A percentile compares a stretch with the other conserved stretches of the same genome.
Conservation (phyloP, 2,797 vertebrate genomes). For the Schizopygopsis malacanthus region DNA sequence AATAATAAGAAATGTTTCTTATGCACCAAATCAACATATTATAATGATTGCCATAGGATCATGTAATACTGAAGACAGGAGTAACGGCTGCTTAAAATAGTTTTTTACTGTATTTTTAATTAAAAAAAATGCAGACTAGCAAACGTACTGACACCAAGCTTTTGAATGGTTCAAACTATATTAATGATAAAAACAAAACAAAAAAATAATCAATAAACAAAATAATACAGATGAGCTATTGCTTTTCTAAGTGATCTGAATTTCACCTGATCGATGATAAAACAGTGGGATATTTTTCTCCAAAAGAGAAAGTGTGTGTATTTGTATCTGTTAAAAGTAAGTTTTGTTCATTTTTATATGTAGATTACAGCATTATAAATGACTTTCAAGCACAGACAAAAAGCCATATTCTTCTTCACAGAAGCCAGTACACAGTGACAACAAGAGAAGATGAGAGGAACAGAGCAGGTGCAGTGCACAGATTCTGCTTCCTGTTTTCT, state of each 20-base stretch:
- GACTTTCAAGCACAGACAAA: neutral
- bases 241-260: neutral
- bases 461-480: conserved; percentile 59
- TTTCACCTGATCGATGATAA: neutral
- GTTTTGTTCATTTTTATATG: neutral
- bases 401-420: neutral
- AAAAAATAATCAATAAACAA: neutral
- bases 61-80: neutral
- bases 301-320: neutral
- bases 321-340: neutral
- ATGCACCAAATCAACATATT: neutral
- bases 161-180: neutral
- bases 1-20: neutral
- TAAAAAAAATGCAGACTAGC: too few species aligned
- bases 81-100: neutral
- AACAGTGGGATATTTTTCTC: neutral
- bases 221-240: neutral
- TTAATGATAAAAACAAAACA: too few species aligned
- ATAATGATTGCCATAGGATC: neutral
- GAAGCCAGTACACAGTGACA: neutral
- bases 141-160: too few species aligned
- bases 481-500: conserved; percentile 75
- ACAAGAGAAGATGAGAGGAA: conserved; percentile 22
- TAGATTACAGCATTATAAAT: neutral
- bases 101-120: too few species aligned